These are phyloP conservation scores for Kradibia gibbosae DNA, from an alignment of 1,140 invertebrate genomes.

Conservation along the genomic window DNA sequence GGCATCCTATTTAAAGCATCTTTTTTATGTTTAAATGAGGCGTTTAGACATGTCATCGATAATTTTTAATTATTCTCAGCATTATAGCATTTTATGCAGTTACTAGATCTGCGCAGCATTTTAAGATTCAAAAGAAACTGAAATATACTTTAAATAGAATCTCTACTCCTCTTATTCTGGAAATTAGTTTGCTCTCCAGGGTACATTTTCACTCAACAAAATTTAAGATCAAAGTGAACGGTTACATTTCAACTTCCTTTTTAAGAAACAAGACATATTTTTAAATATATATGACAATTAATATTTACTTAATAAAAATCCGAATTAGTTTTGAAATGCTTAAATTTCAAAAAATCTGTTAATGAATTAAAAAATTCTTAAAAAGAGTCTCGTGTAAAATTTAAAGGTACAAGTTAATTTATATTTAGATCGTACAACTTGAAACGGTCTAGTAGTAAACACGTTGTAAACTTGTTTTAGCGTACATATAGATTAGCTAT, in stretches of 20 bases:
- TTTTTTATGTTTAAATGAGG: too few relatives aligned
- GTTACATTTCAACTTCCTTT: background rate
- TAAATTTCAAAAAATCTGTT: background rate
- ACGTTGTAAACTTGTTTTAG: constrained; percentile 5
- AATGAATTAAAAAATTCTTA: background rate
- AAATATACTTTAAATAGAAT: background rate
- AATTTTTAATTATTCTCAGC: too few relatives aligned
- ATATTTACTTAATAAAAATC: background rate
- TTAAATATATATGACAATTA: background rate
- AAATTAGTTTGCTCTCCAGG: background rate
- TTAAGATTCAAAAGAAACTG: background rate
- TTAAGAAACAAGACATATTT: background rate
- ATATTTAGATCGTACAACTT: constrained; percentile 11
- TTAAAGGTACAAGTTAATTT: background rate
- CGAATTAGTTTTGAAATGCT: background rate
- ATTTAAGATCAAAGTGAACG: background rate
- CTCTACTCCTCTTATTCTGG: background rate
- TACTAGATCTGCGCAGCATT: background rate
- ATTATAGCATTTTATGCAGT: too few relatives aligned
- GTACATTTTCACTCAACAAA: background rate
- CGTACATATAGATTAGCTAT: background rate
- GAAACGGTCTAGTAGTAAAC: constrained; percentile 6
- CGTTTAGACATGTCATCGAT: too few relatives aligned
- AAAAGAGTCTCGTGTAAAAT: background rate
- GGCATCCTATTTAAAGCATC: too few relatives aligned